Conservation (phyloP, 2,113 vertebrate genomes). For the Setophaga coronata region DNA sequence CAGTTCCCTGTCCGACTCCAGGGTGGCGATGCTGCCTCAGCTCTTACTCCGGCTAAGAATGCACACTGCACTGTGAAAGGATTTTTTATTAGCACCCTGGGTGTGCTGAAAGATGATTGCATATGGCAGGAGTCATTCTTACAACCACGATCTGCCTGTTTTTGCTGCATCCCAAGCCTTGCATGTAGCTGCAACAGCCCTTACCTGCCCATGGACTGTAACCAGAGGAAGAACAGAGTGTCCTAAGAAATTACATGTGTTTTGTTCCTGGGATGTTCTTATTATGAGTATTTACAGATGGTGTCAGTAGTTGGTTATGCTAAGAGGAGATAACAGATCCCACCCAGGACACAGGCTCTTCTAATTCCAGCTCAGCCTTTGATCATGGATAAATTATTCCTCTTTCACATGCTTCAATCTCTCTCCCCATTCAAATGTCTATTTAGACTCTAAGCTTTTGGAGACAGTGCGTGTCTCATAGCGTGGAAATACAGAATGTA, state of each 20-base stretch:
- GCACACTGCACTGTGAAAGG: background rate
- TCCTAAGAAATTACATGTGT: background rate
- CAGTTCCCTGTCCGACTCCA: background rate
- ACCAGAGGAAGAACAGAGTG: constrained; percentile 24
- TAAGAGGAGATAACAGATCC: background rate
- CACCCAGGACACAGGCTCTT: background rate
- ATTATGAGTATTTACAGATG: background rate
- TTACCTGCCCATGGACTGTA: background rate
- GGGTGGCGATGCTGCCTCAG: background rate
- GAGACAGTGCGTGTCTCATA: background rate
- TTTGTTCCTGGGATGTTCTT: constrained; percentile 8
- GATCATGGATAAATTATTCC: background rate
- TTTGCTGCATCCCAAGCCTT: background rate
- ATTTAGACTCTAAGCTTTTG: background rate
- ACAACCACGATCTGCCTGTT: background rate
- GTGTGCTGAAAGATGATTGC: background rate
- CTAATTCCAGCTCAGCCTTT: background rate
- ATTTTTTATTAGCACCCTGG: background rate
- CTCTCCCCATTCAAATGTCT: background rate
- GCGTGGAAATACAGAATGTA: background rate
- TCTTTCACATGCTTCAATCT: background rate
- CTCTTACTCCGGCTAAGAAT: background rate
- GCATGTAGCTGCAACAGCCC: background rate
- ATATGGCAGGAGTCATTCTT: background rate
- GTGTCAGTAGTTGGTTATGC: background rate